Evolutionary conservation across 64 coral and sea anemone species (phyloP).

Genomic region (Actinia equina): DNA sequence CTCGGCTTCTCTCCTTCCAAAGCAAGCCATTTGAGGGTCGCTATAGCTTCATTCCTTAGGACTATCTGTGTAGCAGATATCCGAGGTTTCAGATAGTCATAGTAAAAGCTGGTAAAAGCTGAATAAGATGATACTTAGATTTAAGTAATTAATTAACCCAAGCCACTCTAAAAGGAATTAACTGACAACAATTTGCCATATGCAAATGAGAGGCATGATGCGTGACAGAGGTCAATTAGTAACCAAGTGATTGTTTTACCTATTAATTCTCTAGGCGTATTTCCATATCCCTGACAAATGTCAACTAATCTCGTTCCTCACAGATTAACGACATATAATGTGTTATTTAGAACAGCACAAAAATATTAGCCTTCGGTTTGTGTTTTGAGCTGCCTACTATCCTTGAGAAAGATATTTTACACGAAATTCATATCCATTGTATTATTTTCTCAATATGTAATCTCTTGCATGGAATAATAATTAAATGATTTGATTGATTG

Average conservation of each 20-base stretch:
- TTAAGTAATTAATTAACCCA: neutral
- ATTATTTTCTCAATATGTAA: too few relatives aligned
- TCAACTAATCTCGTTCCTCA: too few relatives aligned
- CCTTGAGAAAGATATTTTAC: too few relatives aligned
- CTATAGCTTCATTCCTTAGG: neutral
- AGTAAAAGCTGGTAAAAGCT: neutral
- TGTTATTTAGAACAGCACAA: too few relatives aligned
- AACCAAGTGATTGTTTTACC: conserved; percentile 4
- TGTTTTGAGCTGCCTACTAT: too few relatives aligned
- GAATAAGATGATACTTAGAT: neutral
- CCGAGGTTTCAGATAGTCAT: neutral
- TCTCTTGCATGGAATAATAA: too few relatives aligned
- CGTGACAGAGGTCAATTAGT: conserved; percentile 10
- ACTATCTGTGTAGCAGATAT: neutral
- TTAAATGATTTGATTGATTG: too few relatives aligned
- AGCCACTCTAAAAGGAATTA: neutral
- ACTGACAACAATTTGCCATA: neutral
- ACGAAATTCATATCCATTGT: too few relatives aligned
- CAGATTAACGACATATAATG: too few relatives aligned
- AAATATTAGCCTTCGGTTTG: too few relatives aligned
- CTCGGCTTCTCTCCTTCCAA: conserved; percentile 26
- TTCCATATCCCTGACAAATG: neutral
- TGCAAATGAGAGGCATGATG: neutral
- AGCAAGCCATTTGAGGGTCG: conserved; percentile 32
- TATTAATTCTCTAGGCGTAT: neutral